phyloP scores from a whole-genome alignment of 92 coral and sea anemone species.

The Desmophyllum pertusum region DNA sequence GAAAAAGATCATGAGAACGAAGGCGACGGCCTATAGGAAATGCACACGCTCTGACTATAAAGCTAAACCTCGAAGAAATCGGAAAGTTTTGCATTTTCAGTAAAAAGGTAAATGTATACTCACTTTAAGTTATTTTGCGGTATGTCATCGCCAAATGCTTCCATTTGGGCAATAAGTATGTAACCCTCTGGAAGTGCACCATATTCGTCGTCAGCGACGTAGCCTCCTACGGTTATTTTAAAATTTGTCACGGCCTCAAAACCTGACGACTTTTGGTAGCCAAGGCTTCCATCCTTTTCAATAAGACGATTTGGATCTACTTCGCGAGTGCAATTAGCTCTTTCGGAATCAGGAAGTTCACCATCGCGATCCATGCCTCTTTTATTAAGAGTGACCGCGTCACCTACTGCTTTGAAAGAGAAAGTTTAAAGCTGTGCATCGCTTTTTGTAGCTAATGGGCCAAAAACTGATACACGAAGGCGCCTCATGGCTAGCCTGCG shows the following conservation, averaged over 20 bases:
- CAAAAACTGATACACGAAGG: too few species aligned
- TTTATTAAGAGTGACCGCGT: too few species aligned
- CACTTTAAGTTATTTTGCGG: neutral
- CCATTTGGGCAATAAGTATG: neutral
- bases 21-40: too few species aligned
- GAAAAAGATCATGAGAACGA: too few species aligned
- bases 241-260: slow-evolving; percentile 12
- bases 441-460: too few species aligned
- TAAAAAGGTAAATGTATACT: neutral
- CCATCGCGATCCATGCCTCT: too few species aligned
- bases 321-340: neutral
- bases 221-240: neutral
- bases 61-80: neutral
- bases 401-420: too few species aligned
- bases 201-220: neutral
- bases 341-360: too few species aligned
- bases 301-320: neutral
- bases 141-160: neutral
- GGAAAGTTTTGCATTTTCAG: too few species aligned
- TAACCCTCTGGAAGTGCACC: slow-evolving; percentile 3
- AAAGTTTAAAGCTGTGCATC: too few species aligned
- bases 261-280: neutral
- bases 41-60: too few species aligned
- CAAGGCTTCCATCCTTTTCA: neutral
- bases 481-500: too few species aligned